Evolutionary conservation across 2,113 vertebrate species (phyloP).

Genomic region (Sinosuthora webbiana): DNA sequence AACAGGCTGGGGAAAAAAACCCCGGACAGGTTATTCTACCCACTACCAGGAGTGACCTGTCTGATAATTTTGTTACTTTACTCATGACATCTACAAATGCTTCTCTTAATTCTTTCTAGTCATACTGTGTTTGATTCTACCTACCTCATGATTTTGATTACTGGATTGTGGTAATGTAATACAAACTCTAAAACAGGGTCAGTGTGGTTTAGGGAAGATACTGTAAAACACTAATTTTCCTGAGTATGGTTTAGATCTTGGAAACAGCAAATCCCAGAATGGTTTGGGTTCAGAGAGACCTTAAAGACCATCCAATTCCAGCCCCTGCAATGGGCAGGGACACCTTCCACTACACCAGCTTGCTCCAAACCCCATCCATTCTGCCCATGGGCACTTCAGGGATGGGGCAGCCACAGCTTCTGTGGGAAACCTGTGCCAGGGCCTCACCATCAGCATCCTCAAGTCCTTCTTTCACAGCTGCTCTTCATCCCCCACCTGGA

Average conservation of each 20-base stretch:
- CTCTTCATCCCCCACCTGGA: neutral
- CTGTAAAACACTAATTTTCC: neutral
- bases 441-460: neutral
- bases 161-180: neutral
- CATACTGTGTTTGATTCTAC: neutral
- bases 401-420: neutral
- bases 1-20: fast-evolving
- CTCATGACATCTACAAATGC: neutral
- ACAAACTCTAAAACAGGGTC: neutral
- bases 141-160: neutral
- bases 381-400: no score
- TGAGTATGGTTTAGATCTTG: neutral
- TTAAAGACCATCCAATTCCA: neutral
- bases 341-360: fast-evolving
- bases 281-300: neutral
- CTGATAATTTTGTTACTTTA: neutral
- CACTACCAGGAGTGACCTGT: neutral
- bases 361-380: neutral
- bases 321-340: neutral
- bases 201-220: neutral
- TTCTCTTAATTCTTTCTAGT: neutral
- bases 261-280: neutral
- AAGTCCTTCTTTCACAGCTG: neutral
- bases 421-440: neutral
- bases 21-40: neutral